A percentile compares a stretch with the other conserved stretches of the same genome.
These are phyloP conservation scores for Rhopalosiphum nymphaeae DNA, from an alignment of 2,888 invertebrate genomes.

Conservation along the genomic window DNA sequence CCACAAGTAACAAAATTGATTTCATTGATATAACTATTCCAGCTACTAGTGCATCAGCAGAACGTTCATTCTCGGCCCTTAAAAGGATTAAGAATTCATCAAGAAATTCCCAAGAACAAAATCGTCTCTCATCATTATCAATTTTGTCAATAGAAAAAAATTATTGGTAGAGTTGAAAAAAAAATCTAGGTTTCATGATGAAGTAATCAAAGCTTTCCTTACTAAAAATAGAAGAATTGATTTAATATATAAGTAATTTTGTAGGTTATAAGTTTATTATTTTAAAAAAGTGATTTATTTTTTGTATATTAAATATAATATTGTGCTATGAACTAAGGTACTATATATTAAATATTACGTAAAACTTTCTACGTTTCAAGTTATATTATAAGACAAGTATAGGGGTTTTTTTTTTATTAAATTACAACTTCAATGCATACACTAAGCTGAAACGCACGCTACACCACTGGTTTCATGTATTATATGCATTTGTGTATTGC, in stretches of 20 bases:
- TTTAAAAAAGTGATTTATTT: slow-evolving; percentile 29
- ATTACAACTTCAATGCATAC: neutral
- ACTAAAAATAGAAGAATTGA: slow-evolving; percentile 31
- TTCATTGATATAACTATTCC: slow-evolving; percentile 44
- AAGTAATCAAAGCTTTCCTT: slow-evolving; percentile 17
- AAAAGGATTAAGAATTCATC: slow-evolving; percentile 38
- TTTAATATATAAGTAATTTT: slow-evolving; percentile 39
- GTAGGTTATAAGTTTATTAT: slow-evolving; percentile 32
- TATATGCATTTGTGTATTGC: too few relatives aligned
- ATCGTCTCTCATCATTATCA: slow-evolving; percentile 38
- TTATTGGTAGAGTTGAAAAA: slow-evolving; percentile 45
- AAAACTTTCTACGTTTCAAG: neutral
- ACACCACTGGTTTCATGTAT: neutral
- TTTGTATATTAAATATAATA: slow-evolving; percentile 32
- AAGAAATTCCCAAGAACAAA: slow-evolving; percentile 32
- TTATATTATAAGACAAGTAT: neutral
- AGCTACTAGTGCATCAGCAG: slow-evolving; percentile 35
- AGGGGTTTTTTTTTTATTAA: neutral
- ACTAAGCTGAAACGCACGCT: neutral
- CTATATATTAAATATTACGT: neutral
- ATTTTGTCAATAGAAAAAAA: slow-evolving; percentile 32
- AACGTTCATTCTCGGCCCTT: slow-evolving; percentile 32
- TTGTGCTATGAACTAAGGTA: neutral
- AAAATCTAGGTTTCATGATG: slow-evolving; percentile 40
- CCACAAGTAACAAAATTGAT: slow-evolving; percentile 29